Evolutionary conservation across 2,888 invertebrate genomes (phyloP).

Genomic region (Globia sparganii): DNA sequence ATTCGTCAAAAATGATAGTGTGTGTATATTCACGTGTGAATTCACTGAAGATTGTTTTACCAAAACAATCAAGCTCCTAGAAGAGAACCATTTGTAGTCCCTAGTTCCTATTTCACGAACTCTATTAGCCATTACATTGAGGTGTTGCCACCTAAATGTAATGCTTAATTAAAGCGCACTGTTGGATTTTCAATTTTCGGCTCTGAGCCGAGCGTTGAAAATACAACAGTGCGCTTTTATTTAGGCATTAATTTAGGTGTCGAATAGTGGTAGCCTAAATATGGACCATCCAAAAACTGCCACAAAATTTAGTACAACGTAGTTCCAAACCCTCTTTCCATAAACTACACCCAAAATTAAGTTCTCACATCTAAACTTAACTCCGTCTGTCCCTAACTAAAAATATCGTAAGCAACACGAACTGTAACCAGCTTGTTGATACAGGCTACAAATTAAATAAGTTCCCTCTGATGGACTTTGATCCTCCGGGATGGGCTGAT

Average conservation of each 20-base stretch:
- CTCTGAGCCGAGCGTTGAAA: not conserved
- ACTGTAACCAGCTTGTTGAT: slow-evolving; percentile 65
- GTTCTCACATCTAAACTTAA: slow-evolving; percentile 6
- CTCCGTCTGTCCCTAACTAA: slow-evolving; percentile 25
- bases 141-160: too few relatives aligned
- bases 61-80: not conserved
- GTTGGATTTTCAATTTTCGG: not conserved
- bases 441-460: slow-evolving; percentile 68
- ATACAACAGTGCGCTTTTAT: not conserved
- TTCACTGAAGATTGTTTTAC: not conserved
- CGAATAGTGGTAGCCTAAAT: not conserved
- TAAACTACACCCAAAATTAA: slow-evolving; percentile 12
- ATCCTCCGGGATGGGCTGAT: slow-evolving; percentile 57
- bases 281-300: not conserved
- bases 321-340: not conserved
- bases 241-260: not conserved
- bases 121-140: too few relatives aligned
- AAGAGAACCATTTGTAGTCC: not conserved
- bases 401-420: slow-evolving; percentile 37
- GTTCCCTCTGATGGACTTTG: slow-evolving; percentile 63
- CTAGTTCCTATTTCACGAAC: too few relatives aligned
- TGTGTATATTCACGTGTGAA: not conserved
- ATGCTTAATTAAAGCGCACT: not conserved
- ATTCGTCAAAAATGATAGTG: too few relatives aligned
- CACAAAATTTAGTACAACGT: not conserved